phyloP scores from a whole-genome alignment of 2,113 vertebrate species.

The Hucho hucho region DNA sequence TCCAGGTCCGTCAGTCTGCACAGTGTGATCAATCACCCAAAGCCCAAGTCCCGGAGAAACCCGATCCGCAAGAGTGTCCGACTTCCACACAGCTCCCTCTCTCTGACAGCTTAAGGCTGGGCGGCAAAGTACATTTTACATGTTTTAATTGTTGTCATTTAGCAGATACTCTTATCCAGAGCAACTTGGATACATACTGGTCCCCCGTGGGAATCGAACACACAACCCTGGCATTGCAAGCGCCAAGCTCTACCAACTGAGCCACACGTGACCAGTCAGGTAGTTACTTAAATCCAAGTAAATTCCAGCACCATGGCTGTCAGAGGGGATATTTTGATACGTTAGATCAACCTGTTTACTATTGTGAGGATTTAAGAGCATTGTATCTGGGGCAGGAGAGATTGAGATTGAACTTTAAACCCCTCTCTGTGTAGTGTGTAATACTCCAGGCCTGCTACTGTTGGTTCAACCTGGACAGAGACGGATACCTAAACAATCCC shows the following conservation, averaged over 20 bases:
- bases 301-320: slow-evolving; percentile 33
- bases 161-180: too few relatives aligned
- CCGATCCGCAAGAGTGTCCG: slow-evolving; percentile 55
- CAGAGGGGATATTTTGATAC: slow-evolving; percentile 31
- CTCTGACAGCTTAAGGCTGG: neutral
- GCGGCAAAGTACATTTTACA: too few relatives aligned
- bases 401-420: slow-evolving; percentile 16
- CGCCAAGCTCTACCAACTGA: too few relatives aligned
- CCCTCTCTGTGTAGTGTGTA: slow-evolving; percentile 13
- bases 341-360: slow-evolving; percentile 23
- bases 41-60: slow-evolving; percentile 59
- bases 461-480: slow-evolving; percentile 20
- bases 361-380: slow-evolving; percentile 11
- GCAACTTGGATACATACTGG: too few relatives aligned
- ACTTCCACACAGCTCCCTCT: slow-evolving; percentile 43
- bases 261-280: slow-evolving; percentile 18
- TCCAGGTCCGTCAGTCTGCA: slow-evolving; percentile 65
- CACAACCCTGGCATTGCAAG: too few relatives aligned
- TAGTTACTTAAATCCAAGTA: slow-evolving; percentile 44
- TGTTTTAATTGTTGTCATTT: too few relatives aligned
- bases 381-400: slow-evolving; percentile 20
- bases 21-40: slow-evolving; percentile 73
- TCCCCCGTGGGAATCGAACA: too few relatives aligned
- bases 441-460: neutral
- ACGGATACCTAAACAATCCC: slow-evolving; percentile 18